Percentiles rank a stretch among this genome's conserved stretches.
phyloP scores from a whole-genome alignment of 2,797 vertebrate species.

The Tamandua tetradactyla region DNA sequence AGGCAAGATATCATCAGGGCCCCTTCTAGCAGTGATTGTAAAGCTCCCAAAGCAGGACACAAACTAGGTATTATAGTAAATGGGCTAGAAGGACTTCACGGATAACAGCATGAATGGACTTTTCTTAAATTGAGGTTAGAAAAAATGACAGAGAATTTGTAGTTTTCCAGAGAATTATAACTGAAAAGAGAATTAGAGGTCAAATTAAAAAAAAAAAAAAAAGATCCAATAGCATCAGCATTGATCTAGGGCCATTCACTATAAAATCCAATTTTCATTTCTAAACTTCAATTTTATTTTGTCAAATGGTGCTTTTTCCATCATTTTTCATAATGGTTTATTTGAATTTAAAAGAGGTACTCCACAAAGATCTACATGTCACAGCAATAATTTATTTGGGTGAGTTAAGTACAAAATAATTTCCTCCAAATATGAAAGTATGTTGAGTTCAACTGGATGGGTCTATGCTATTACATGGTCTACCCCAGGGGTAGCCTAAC shows the following conservation, averaged over 20 bases:
- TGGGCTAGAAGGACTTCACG: neutral
- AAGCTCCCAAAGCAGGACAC: neutral
- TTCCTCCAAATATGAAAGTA: constrained; percentile 17
- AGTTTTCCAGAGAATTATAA: neutral
- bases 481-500: neutral
- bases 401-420: constrained; percentile 17
- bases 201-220: neutral
- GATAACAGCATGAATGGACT: neutral
- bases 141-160: neutral
- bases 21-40: neutral
- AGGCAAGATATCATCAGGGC: neutral
- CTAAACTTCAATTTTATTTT: constrained; percentile 27
- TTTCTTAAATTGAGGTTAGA: neutral
- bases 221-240: neutral
- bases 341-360: constrained; percentile 18
- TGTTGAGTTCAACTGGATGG: neutral
- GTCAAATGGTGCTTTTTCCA: neutral
- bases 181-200: neutral
- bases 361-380: neutral
- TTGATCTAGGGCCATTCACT: neutral
- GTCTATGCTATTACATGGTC: neutral
- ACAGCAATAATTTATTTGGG: neutral
- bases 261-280: neutral
- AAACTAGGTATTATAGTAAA: neutral
- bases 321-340: neutral